Base-by-base conservation (phyloP, 2,113 vertebrate genomes). In the Clarias magur region DNA sequence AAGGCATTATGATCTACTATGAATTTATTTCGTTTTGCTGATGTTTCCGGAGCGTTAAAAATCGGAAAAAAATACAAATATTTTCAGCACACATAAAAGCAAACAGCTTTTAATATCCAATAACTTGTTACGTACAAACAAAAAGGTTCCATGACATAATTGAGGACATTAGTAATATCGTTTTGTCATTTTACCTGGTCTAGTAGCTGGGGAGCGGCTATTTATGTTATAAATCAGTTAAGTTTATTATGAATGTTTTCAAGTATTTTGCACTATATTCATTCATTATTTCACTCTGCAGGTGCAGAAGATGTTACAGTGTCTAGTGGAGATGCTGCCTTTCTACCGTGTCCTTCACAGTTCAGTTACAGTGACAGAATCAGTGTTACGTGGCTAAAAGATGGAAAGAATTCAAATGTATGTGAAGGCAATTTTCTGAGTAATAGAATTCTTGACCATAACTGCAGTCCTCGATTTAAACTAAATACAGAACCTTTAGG, bases 361-460 rank as follows among this genome's bases (percentile, higher is more conserved):
- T 59, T 67, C 72, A 1, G 70, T 1, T 27, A 34, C n/a, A 72
- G 0, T 34, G 7, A 13, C 56, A 0, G 0, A 17, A 16, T 82
- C 57, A 1, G 5, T 62, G 60, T 91, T 60, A 17, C 62, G 12
- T 92, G 84, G 90, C 56, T 0, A 16, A 92, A 86, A 57, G 13
- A n/a, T n/a, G 65, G 60, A 34, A 1, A 0, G 4, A 48, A 48
- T 25, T 8, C 25, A 4, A 1, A 0, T 68, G 56, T 91, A 21
- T 91, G 92, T 84, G 0, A 34, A 38, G 87, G 79, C 78, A 0
- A 0, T 21, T 10, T 60, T 30, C 0, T 42, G 3, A 8, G 13
- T 0, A 54, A 42, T 13, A 34, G 0, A 21, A 48, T 3, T 5
- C 0, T 0, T 0, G 5, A 0, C 9, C 11, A 2, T 34, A 13